Evolutionary conservation across 1,140 invertebrate genomes (phyloP).

Genomic region (Hylyphantes graminicola): DNA sequence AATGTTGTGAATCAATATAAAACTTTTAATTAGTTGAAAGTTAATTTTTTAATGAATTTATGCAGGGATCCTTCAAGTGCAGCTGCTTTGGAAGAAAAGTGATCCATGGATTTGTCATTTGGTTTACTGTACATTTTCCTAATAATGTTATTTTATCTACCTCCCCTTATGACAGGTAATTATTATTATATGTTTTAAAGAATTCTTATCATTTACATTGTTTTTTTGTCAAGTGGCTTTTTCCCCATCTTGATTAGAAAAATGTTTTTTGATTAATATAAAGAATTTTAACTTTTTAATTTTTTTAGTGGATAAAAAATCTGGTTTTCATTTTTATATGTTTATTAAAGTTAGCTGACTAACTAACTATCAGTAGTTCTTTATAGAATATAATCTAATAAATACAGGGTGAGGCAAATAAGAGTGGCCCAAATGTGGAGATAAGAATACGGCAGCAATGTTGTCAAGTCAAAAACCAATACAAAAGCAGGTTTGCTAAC

Average conservation of each 20-base stretch:
- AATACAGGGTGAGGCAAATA: no score
- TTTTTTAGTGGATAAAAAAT: no score
- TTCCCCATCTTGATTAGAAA: not conserved
- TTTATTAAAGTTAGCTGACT: no score
- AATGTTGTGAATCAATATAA: not conserved
- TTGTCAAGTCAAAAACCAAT: no score
- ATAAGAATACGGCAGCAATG: no score
- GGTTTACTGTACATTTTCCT: conserved; percentile 66
- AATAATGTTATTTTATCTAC: conserved; percentile 64
- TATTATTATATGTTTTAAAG: not conserved
- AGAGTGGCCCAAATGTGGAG: no score
- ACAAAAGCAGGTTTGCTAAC: no score
- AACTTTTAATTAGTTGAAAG: not conserved
- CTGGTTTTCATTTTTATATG: no score
- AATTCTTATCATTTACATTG: not conserved
- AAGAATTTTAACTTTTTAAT: no score
- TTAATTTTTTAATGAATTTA: conserved; percentile 9
- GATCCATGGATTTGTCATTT: conserved; percentile 65
- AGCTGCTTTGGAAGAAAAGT: conserved; percentile 61
- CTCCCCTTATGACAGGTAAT: conserved; percentile 64
- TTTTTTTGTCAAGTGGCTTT: not conserved
- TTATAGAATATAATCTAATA: no score
- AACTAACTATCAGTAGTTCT: no score
- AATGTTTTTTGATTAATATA: no score
- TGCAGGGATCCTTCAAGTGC: conserved; percentile 62